Percentiles rank a stretch among this genome's conserved stretches.
Evolutionary conservation across 2,797 vertebrate species (phyloP).

Genomic region (Pseudochirops cupreus): DNA sequence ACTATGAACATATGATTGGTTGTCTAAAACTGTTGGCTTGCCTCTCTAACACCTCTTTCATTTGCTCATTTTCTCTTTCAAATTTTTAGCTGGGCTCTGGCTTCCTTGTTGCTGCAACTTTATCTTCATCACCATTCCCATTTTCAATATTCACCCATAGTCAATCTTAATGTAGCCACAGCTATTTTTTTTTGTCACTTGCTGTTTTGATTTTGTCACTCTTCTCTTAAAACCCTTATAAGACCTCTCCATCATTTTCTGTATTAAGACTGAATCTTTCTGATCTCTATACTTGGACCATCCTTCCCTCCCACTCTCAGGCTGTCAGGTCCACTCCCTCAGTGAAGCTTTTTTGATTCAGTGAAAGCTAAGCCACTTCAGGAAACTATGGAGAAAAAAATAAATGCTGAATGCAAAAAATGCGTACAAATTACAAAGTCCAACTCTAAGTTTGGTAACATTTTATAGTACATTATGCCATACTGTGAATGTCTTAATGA

Average conservation of each 20-base stretch:
- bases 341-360: constrained; percentile 2
- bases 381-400: background rate
- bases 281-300: background rate
- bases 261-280: background rate
- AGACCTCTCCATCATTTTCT: background rate
- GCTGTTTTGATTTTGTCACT: background rate
- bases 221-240: background rate
- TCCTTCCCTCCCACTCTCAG: background rate
- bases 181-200: background rate
- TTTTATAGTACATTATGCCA: background rate
- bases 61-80: background rate
- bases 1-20: background rate
- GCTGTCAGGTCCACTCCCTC: background rate
- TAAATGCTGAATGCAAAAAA: background rate
- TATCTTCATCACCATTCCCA: background rate
- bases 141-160: background rate
- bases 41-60: background rate
- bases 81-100: no score
- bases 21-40: background rate
- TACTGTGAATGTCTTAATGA: background rate
- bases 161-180: background rate
- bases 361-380: background rate
- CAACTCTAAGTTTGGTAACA: background rate
- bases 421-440: background rate
- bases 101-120: background rate